Evolutionary conservation across 92 coral and sea anemone species (phyloP), one percentile per base, ranked within the genome.

Genomic region (Anthopleura xanthogrammica): DNA sequence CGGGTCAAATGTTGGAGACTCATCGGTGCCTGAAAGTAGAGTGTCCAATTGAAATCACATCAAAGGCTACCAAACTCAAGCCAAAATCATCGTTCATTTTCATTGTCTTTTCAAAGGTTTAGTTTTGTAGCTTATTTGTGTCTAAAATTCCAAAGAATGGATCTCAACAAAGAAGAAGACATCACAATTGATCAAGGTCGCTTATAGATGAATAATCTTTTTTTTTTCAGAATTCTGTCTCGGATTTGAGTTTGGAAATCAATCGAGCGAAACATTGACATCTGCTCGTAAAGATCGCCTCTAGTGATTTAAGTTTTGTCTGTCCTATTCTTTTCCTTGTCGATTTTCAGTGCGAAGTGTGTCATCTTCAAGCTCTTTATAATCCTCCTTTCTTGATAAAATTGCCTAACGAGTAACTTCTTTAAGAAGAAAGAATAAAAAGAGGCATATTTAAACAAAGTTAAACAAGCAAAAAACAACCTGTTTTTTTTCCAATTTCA

Each of bases 111-210:
- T 40, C 41, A 43, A 41, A 81, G 84, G 58, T 48, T 81, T 14
- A 29, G 12, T 43, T 81, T 82, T 74, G 87, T 70, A 24, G 86
- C 62, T 68, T 83, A 62, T 85, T 80, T 82, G 83, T 89, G 82
- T 82, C 75, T 77, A 52, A 82, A 77, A 78, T 82, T 81, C 79
- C 85, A 65, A 81, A 77, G 92, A 83, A 82, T 89, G 89, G 56
- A 52, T 73, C 42, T 39, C 79, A 86, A 89, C 89, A 89, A 85
- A 89, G 86, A 80, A 20, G 75, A 19, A 41, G 77, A 55, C 86
- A 71, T 81, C 71, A 81, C 77, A 77, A 71, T 41, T 80, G 76
- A 65, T 80, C 83, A 80, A 80, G 57, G 55, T 75, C 20, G 72
- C 8, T 64, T 64, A 6, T 19, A 29, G 10, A 17, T 64, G 40